Evolutionary conservation across 2,888 invertebrate species (phyloP).

Genomic region (Ernsta delagoae): DNA sequence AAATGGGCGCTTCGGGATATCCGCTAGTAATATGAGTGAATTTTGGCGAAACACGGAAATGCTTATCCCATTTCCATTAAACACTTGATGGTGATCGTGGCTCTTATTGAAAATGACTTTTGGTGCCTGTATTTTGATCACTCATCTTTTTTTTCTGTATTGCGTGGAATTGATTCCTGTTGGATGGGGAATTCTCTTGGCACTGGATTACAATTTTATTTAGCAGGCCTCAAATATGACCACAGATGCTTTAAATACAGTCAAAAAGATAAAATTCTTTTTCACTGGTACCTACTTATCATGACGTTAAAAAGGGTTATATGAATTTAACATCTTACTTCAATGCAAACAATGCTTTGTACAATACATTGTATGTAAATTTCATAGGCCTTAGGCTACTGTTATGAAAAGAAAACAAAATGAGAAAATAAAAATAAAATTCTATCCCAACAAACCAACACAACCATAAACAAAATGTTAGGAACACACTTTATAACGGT

Average conservation of each 20-base stretch:
- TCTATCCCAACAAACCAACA: background rate
- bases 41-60: constrained; percentile 22
- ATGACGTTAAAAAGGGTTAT: no score
- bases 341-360: no score
- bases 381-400: no score
- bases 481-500: constrained; percentile 10
- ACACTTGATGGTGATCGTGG: constrained; percentile 12
- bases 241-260: background rate
- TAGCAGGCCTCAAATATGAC: background rate
- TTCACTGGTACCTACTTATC: no score
- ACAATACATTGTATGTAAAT: no score
- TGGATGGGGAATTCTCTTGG: background rate
- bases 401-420: background rate
- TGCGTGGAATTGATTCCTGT: background rate
- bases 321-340: no score
- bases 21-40: constrained; percentile 21
- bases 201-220: background rate
- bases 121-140: background rate
- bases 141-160: background rate
- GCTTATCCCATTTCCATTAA: constrained; percentile 27
- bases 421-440: background rate
- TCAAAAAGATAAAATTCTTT: no score
- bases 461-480: constrained; percentile 14
- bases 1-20: constrained; percentile 24
- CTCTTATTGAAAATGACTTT: background rate